Conservation (phyloP, 1,140 invertebrate genomes). For the Drosophila sturtevanti region DNA sequence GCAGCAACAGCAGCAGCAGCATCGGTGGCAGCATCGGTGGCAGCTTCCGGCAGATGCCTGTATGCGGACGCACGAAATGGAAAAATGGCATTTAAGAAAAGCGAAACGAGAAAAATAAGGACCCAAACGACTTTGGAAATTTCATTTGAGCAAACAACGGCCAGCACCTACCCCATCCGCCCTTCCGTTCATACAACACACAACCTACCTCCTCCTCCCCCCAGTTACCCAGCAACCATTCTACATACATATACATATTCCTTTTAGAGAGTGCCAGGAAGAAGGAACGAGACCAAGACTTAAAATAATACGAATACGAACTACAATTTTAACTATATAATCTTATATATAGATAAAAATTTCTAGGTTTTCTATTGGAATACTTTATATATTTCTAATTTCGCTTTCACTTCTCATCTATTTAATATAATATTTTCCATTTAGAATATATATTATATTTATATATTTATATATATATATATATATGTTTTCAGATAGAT, state of each 20-base stretch:
- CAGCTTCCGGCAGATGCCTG: constrained; percentile 65
- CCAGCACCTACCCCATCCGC: constrained; percentile 32
- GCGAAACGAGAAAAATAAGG: constrained; percentile 81
- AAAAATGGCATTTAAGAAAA: constrained; percentile 81
- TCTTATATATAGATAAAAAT: too few relatives aligned
- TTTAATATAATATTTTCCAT: background rate
- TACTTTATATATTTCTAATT: too few relatives aligned
- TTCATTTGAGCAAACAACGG: constrained; percentile 80
- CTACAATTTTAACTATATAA: too few relatives aligned
- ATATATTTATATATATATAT: too few relatives aligned
- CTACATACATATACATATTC: too few relatives aligned
- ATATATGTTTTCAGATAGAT: too few relatives aligned
- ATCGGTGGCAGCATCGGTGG: constrained; percentile 19
- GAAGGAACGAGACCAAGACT: background rate
- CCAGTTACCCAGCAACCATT: background rate
- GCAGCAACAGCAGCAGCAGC: background rate
- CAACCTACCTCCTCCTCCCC: too few relatives aligned
- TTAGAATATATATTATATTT: too few relatives aligned
- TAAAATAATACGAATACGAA: background rate
- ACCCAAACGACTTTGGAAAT: constrained; percentile 81
- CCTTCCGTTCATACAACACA: background rate
- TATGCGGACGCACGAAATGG: constrained; percentile 77
- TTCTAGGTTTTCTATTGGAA: too few relatives aligned
- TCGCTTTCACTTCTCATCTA: background rate
- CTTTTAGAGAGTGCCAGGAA: background rate